Percentiles rank a stretch among this genome's conserved stretches.
phyloP scores from a whole-genome alignment of 2,797 vertebrate species.

The Sebastes variabilis region DNA sequence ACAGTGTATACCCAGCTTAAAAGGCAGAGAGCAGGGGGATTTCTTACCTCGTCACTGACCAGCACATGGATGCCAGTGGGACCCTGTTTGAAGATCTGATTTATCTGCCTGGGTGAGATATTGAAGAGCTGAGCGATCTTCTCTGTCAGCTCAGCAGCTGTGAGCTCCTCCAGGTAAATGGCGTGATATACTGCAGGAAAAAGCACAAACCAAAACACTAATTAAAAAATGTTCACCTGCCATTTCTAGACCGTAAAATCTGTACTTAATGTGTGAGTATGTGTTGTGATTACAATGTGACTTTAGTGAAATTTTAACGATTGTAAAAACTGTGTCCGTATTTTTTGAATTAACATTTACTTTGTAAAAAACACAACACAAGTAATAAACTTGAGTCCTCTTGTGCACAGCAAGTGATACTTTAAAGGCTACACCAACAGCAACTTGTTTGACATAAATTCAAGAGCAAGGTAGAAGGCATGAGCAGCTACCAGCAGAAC shows the following conservation, averaged over 20 bases:
- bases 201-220: background rate
- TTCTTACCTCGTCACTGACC: constrained; percentile 92
- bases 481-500: background rate
- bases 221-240: background rate
- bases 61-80: constrained; percentile 97
- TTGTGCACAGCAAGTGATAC: background rate
- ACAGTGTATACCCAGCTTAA: background rate
- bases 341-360: background rate
- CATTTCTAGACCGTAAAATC: background rate
- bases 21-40: background rate
- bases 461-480: background rate
- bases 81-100: constrained; percentile 96
- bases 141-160: constrained; percentile 88
- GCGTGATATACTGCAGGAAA: constrained; percentile 92
- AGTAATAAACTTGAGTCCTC: background rate
- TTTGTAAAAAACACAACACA: background rate
- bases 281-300: background rate
- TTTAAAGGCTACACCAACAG: background rate
- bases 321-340: background rate
- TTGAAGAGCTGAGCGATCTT: constrained; percentile 97
- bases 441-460: background rate
- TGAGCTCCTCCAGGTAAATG: constrained; percentile 95
- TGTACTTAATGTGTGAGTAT: background rate
- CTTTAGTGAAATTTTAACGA: background rate
- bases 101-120: constrained; percentile 94